Evolutionary conservation across 1,140 invertebrate species (phyloP), one percentile per base, ranked within the genome.

Genomic region (Diachasma alloeum): DNA sequence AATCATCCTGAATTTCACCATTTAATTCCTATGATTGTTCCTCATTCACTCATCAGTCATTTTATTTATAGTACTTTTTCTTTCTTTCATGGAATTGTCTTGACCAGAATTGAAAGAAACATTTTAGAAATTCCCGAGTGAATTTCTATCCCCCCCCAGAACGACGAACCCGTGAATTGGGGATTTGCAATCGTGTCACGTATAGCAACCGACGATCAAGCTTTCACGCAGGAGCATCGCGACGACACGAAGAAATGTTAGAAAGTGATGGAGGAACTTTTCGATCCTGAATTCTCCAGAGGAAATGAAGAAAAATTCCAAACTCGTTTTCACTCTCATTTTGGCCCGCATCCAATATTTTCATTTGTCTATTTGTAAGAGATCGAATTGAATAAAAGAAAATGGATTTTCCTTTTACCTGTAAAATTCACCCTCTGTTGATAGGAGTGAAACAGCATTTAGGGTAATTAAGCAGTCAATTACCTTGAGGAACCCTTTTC

Each of bases 81-180:
- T 31, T 48, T n/a, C 1, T 72, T 72, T 56, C 36, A 24, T 56
- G 48, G 26, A 56, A 53, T 72, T 56, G 68, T 15, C 68, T 37
- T 72, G 46, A 26, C 6, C 22, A 24, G n/a, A 72, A 72, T 56
- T 53, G 46, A 56, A 72, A 56, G 26, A 56, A 48, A 48, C 70
- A 72, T 72, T 72, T 72, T 56, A 56, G 17, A 44, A 72, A 72
- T 53, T 56, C 70, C 31, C 70, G 46, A 72, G 70, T 72, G 70
- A 72, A 72, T 72, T 72, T 56, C 70, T 13, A 72, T 72, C 22
- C 70, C 42, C n/a, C 9, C 48, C 9, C 46, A 48, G 46, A 11
- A 36, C 70, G 31, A 56, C 22, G 46, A 37, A 39, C 36, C 36
- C n/a, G 42, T 37, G 69, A 44, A 48, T 26, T 44, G 17, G 24